Evolutionary conservation across 2,888 invertebrate genomes (phyloP).

Genomic region (Eupithecia abbreviata): DNA sequence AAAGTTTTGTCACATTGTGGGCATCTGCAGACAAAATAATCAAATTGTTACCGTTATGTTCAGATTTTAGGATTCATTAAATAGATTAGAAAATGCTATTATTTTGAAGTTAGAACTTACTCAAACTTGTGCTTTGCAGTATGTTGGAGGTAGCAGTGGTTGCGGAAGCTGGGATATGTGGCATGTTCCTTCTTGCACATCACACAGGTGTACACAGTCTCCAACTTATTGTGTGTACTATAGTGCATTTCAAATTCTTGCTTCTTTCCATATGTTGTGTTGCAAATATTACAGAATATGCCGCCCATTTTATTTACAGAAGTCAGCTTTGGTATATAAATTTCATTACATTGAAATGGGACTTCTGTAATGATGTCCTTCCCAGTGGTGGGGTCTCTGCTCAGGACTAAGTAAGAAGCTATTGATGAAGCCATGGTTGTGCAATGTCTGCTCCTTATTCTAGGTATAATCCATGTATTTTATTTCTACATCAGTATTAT

Average conservation of each 20-base stretch:
- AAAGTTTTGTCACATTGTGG: conserved; percentile 65
- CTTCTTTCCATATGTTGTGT: conserved; percentile 76
- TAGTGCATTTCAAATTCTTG: conserved; percentile 83
- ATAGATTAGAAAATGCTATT: not conserved
- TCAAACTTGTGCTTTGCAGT: conserved; percentile 82
- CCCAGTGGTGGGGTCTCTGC: conserved; percentile 27
- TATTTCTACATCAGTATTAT: conserved; percentile 61
- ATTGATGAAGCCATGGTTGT: conserved; percentile 62
- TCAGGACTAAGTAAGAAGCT: conserved; percentile 33
- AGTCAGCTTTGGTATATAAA: conserved; percentile 60
- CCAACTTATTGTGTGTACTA: conserved; percentile 61
- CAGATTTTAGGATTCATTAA: not conserved
- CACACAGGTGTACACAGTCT: conserved; percentile 82
- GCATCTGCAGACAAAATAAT: conserved; percentile 62
- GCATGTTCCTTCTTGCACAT: conserved; percentile 81
- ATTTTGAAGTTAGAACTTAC: conserved; percentile 60
- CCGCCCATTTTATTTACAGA: conserved; percentile 78
- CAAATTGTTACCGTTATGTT: not conserved
- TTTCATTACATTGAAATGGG: conserved; percentile 30
- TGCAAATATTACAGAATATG: conserved; percentile 83
- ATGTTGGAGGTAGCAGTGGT: conserved; percentile 84
- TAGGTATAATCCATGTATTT: conserved; percentile 76
- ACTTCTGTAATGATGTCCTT: conserved; percentile 29
- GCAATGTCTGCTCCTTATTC: conserved; percentile 47
- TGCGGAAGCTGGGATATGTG: conserved; percentile 83